These are phyloP conservation scores for Neoascia interrupta DNA, from an alignment of 2,888 invertebrate genomes.

Conservation along the genomic window DNA sequence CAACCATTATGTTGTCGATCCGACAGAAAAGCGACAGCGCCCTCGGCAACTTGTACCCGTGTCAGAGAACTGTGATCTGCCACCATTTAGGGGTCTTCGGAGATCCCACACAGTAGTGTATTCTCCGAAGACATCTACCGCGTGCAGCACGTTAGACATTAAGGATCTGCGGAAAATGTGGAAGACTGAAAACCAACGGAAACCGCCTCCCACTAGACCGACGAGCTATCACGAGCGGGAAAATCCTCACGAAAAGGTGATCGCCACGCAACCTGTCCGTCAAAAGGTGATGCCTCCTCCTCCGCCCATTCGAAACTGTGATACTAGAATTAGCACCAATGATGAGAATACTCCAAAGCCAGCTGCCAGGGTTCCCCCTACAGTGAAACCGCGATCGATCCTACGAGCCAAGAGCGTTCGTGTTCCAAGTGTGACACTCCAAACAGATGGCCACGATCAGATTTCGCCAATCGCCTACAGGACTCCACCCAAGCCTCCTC, in stretches of 20 bases:
- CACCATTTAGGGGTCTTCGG: constrained; percentile 74
- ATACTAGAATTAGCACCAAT: constrained; percentile 70
- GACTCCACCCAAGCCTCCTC: constrained; percentile 68
- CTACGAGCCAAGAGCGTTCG: constrained; percentile 75
- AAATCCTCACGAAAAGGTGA: constrained; percentile 38
- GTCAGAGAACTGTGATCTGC: constrained; percentile 66
- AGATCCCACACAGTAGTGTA: constrained; percentile 78
- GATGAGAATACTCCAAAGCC: constrained; percentile 29
- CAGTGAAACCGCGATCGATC: constrained; percentile 72
- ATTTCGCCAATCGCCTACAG: constrained; percentile 25
- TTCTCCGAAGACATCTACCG: constrained; percentile 70
- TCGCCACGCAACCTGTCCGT: constrained; percentile 51
- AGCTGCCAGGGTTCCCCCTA: constrained; percentile 35
- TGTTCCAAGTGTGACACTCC: constrained; percentile 41
- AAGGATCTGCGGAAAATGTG: constrained; percentile 71
- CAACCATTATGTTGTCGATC: constrained; percentile 76
- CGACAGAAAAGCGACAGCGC: constrained; percentile 74
- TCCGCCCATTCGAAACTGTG: constrained; percentile 74
- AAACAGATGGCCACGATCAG: constrained; percentile 33
- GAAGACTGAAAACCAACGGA: constrained; percentile 66
- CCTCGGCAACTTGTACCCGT: constrained; percentile 76
- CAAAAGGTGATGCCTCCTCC: constrained; percentile 70
- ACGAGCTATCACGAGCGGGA: constrained; percentile 24
- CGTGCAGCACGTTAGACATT: constrained; percentile 72
- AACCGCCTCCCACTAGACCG: background rate